phyloP scores from a whole-genome alignment of 2,888 invertebrate species.

The Baronia brevicornis region DNA sequence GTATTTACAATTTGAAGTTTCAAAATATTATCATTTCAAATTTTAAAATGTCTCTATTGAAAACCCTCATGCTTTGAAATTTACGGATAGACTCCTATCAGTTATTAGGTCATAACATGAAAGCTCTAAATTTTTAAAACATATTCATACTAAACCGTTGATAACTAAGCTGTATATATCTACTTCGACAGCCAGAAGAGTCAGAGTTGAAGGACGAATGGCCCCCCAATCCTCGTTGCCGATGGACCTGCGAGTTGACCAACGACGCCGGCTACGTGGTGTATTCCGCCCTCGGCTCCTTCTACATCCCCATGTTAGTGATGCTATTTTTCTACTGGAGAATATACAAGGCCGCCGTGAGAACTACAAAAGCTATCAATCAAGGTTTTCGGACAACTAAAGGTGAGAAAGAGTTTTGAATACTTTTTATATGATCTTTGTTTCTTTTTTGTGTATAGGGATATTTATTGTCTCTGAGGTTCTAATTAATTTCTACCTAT shows the following conservation, averaged over 20 bases:
- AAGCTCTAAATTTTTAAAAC: too few species aligned
- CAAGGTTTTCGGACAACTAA: slow-evolving; percentile 93
- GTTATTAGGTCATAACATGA: too few species aligned
- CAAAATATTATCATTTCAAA: too few species aligned
- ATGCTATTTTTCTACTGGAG: slow-evolving; percentile 99
- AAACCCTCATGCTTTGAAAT: too few species aligned
- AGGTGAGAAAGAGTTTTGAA: slow-evolving; percentile 57
- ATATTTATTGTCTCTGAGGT: too few species aligned
- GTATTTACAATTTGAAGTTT: too few species aligned
- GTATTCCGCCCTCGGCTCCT: slow-evolving; percentile 97
- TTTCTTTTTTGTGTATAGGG: neutral
- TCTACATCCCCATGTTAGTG: slow-evolving; percentile 98
- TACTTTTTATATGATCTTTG: neutral
- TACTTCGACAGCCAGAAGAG: slow-evolving; percentile 44
- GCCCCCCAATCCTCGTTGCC: slow-evolving; percentile 77
- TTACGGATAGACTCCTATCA: too few species aligned
- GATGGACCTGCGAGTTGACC: slow-evolving; percentile 93
- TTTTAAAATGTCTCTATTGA: too few species aligned
- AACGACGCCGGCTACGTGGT: slow-evolving; percentile 97
- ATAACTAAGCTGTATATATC: neutral
- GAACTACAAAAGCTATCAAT: slow-evolving; percentile 94
- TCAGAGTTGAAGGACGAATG: slow-evolving; percentile 41
- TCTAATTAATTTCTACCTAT: too few species aligned
- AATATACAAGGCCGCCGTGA: slow-evolving; percentile 95
- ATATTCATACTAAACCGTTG: too few species aligned